These are phyloP conservation scores for Ormia ochracea DNA, from an alignment of 2,888 invertebrate species.

Conservation along the genomic window DNA sequence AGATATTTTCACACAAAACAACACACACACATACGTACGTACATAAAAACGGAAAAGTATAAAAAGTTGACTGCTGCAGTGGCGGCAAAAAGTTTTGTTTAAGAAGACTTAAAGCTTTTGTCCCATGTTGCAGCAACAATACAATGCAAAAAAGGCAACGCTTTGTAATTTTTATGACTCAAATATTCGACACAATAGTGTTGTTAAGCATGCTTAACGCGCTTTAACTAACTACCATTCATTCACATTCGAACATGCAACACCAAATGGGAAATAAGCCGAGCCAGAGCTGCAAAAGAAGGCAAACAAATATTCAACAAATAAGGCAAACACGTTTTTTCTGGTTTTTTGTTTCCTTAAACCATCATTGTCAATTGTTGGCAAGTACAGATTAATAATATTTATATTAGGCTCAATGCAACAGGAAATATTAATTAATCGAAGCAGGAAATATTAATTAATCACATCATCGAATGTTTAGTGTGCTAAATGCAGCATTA, in stretches of 20 bases:
- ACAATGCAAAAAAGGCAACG: constrained; percentile 68
- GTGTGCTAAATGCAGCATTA: no score
- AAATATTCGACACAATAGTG: constrained; percentile 41
- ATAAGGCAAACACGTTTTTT: no score
- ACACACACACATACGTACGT: no score
- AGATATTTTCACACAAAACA: no score
- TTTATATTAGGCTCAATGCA: no score
- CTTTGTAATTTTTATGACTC: constrained; percentile 69
- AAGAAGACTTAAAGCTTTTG: constrained; percentile 49
- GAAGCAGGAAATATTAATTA: no score
- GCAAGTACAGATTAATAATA: no score
- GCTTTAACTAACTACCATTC: constrained; percentile 61
- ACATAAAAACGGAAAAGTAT: neutral
- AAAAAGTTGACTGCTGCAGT: constrained; percentile 30
- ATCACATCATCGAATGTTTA: no score
- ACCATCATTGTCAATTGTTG: no score
- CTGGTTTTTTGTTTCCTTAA: no score
- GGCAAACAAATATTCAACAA: no score
- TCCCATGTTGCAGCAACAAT: constrained; percentile 26
- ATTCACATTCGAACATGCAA: constrained; percentile 26
- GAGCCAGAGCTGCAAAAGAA: neutral
- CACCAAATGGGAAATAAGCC: constrained; percentile 1
- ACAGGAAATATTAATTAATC: no score
- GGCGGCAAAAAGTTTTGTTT: constrained; percentile 45
- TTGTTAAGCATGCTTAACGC: constrained; percentile 63